phyloP scores from a whole-genome alignment of 1,140 invertebrate genomes.

The Drosophila sulfurigaster region DNA sequence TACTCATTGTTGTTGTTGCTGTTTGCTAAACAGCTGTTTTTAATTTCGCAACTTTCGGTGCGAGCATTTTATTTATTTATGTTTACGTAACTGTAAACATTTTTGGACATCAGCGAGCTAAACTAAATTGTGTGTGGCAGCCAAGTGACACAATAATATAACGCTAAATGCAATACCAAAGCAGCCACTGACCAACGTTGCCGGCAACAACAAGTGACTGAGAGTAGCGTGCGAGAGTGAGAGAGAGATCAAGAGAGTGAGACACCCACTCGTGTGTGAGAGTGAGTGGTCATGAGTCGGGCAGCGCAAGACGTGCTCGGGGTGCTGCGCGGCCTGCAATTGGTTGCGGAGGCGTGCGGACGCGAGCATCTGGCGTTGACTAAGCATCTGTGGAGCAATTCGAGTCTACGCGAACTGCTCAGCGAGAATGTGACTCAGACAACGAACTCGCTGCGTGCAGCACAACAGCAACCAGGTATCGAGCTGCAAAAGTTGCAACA shows the following conservation, averaged over 20 bases:
- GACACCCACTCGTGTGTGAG: constrained; percentile 17
- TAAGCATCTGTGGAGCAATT: constrained; percentile 88
- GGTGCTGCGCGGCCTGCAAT: constrained; percentile 87
- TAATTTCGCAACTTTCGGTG: constrained; percentile 44
- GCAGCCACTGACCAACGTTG: neutral
- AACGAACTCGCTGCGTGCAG: constrained; percentile 68
- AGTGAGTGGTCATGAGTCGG: constrained; percentile 59
- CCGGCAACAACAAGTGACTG: constrained; percentile 18
- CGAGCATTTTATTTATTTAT: constrained; percentile 40
- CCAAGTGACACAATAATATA: constrained; percentile 1
- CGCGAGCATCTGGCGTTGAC: constrained; percentile 87
- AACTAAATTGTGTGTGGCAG: constrained; percentile 18
- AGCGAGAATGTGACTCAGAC: constrained; percentile 82
- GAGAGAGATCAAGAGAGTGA: neutral
- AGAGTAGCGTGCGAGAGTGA: neutral
- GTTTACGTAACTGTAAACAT: constrained; percentile 47
- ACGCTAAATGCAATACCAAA: neutral
- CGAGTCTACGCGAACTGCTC: constrained; percentile 86
- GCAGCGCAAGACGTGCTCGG: constrained; percentile 86
- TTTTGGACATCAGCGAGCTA: neutral
- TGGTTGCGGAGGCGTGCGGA: constrained; percentile 87
- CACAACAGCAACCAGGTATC: constrained; percentile 56
- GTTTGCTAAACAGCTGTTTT: constrained; percentile 43
- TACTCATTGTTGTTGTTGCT: constrained; percentile 7
- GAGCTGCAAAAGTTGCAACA: constrained; percentile 62